Conservation (phyloP, 2,797 vertebrate genomes). For the Acipenser oxyrinchus region DNA sequence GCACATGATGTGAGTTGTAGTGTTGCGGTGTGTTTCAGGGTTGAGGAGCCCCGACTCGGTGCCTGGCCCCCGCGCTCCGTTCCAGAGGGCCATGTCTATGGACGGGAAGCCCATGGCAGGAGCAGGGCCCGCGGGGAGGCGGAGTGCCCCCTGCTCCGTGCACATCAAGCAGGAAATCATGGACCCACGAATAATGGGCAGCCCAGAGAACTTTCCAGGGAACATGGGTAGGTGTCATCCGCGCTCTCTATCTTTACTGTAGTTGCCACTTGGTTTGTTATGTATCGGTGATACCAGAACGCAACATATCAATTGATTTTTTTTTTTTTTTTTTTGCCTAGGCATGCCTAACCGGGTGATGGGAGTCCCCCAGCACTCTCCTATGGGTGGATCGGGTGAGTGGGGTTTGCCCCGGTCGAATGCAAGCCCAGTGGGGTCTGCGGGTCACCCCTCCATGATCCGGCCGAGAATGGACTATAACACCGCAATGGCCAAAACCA, state of each 20-base stretch:
- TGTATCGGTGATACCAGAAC: too few relatives aligned
- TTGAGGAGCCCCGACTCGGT: conserved; percentile 71
- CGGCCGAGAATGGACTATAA: conserved; percentile 67
- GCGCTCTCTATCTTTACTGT: background rate
- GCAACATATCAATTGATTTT: too few relatives aligned
- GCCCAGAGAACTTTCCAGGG: conserved; percentile 72
- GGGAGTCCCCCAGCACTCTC: conserved; percentile 62
- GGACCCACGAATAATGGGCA: conserved; percentile 73
- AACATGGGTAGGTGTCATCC: conserved; percentile 69
- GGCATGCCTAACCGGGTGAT: conserved; percentile 65
- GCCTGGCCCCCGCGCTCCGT: conserved; percentile 56
- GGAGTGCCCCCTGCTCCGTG: conserved; percentile 65
- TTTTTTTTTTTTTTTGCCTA: conserved; percentile 22
- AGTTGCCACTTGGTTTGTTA: too few relatives aligned
- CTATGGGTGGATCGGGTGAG: conserved; percentile 60
- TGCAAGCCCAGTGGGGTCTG: conserved; percentile 60
- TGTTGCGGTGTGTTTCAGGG: conserved; percentile 42
- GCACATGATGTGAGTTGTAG: too few relatives aligned
- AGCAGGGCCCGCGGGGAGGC: conserved; percentile 65
- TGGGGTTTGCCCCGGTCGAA: conserved; percentile 74
- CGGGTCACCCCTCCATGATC: conserved; percentile 60
- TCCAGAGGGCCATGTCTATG: conserved; percentile 77
- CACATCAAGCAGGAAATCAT: conserved; percentile 78
- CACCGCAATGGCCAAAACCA: conserved; percentile 38
- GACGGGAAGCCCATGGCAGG: conserved; percentile 66